phyloP scores from a whole-genome alignment of 2,113 vertebrate species.

The Chaenogobius annularis region DNA sequence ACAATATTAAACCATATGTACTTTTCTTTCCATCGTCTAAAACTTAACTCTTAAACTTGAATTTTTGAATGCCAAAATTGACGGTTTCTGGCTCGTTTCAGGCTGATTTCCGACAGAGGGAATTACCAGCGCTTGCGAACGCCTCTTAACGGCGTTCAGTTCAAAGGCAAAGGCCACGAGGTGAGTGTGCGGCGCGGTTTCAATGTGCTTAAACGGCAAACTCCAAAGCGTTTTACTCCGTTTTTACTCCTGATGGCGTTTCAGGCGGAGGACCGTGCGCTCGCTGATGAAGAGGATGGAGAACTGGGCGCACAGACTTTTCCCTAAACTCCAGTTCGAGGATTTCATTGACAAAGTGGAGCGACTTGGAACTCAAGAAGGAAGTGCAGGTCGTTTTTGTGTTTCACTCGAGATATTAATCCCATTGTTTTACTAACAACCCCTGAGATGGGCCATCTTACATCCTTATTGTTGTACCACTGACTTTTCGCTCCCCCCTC shows the following conservation, averaged over 20 bases:
- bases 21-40: too few species aligned
- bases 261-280: constrained; percentile 87
- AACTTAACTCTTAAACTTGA: too few species aligned
- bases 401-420: too few species aligned
- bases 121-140: constrained; percentile 88
- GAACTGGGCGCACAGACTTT: constrained; percentile 96
- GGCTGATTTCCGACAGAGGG: constrained; percentile 89
- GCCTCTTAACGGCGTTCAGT: constrained; percentile 83
- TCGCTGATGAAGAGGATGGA: constrained; percentile 89
- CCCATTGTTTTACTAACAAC: accelerated
- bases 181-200: constrained; percentile 29
- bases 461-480: too few species aligned
- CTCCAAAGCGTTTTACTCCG: background rate
- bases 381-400: constrained; percentile 98
- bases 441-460: background rate
- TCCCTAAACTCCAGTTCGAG: constrained; percentile 92
- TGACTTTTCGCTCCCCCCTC: too few species aligned
- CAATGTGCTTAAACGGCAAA: too few species aligned
- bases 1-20: too few species aligned
- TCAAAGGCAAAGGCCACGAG: constrained; percentile 95
- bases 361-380: constrained; percentile 87
- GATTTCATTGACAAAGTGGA: constrained; percentile 91
- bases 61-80: too few species aligned
- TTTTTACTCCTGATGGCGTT: background rate
- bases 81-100: constrained; percentile 46